phyloP scores from a whole-genome alignment of 2,113 vertebrate species.

The Meles meles region DNA sequence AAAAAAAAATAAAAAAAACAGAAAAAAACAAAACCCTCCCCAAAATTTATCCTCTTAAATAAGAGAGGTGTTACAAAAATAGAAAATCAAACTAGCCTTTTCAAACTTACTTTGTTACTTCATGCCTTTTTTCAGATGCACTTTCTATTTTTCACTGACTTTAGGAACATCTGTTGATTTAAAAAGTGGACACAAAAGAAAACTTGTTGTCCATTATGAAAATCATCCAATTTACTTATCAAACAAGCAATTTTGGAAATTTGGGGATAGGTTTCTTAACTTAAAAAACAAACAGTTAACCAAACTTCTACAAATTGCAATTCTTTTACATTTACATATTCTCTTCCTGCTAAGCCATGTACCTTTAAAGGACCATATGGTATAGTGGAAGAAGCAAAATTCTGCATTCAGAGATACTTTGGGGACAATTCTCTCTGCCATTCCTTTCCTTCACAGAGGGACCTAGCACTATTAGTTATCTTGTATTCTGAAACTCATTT shows the following conservation, averaged over 20 bases:
- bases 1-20: not conserved
- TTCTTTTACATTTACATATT: not conserved
- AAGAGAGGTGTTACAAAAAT: not conserved
- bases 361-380: not conserved
- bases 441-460: not conserved
- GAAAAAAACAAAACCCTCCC: not conserved
- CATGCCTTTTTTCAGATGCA: not conserved
- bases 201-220: not conserved
- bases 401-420: not conserved
- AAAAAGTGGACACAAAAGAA: not conserved
- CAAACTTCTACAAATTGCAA: not conserved
- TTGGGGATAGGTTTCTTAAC: not conserved
- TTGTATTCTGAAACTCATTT: not conserved
- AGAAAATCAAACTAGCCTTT: slow-evolving; percentile 46
- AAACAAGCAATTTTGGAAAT: not conserved
- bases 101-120: slow-evolving; percentile 1
- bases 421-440: not conserved
- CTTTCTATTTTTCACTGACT: not conserved
- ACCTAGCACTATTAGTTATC: not conserved
- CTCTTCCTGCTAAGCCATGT: not conserved
- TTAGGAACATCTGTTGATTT: not conserved
- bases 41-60: not conserved
- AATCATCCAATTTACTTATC: not conserved
- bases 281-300: not conserved
- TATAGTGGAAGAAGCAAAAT: not conserved